Percentiles rank a stretch among this genome's conserved stretches.
phyloP scores from a whole-genome alignment of 2,888 invertebrate species.

The Drosophila robusta region DNA sequence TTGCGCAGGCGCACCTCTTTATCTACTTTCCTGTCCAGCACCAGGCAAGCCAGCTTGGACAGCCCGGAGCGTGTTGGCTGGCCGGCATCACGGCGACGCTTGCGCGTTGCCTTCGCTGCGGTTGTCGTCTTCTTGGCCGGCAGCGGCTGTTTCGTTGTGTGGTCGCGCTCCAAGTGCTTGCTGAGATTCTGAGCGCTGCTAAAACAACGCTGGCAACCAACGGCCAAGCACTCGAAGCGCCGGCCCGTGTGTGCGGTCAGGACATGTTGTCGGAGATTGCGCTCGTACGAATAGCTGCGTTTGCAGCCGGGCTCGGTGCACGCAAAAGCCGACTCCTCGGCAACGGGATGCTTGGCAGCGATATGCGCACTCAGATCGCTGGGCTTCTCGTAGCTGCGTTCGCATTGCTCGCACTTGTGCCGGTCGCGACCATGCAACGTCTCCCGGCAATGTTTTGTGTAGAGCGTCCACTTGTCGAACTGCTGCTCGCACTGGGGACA shows the following conservation, averaged over 20 bases:
- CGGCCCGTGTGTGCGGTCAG: constrained; percentile 86
- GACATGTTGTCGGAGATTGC: constrained; percentile 87
- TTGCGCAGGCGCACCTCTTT: constrained; percentile 68
- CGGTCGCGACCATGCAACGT: constrained; percentile 84
- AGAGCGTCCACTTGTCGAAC: constrained; percentile 80
- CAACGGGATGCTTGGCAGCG: constrained; percentile 71
- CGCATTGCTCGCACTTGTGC: constrained; percentile 86
- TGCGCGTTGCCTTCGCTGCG: constrained; percentile 38
- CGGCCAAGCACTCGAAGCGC: constrained; percentile 85
- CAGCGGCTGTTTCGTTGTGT: constrained; percentile 26
- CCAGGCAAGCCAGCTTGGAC: constrained; percentile 73
- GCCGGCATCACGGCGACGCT: constrained; percentile 81
- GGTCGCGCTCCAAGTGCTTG: constrained; percentile 71
- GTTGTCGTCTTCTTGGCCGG: not conserved
- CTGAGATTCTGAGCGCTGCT: constrained; percentile 78
- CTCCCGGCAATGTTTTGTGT: constrained; percentile 76
- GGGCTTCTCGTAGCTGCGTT: constrained; percentile 86
- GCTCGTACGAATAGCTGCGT: constrained; percentile 86
- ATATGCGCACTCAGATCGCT: constrained; percentile 85
- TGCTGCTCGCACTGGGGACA: constrained; percentile 85
- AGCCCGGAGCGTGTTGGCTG: constrained; percentile 70
- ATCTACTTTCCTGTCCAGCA: constrained; percentile 69
- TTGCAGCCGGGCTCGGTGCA: constrained; percentile 84
- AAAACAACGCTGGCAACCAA: constrained; percentile 71
- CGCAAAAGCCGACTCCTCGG: constrained; percentile 49